A percentile compares a stretch with the other conserved stretches of the same genome.
These are phyloP conservation scores for Casuarius casuarius DNA, from an alignment of 2,113 vertebrate species.

Conservation along the genomic window DNA sequence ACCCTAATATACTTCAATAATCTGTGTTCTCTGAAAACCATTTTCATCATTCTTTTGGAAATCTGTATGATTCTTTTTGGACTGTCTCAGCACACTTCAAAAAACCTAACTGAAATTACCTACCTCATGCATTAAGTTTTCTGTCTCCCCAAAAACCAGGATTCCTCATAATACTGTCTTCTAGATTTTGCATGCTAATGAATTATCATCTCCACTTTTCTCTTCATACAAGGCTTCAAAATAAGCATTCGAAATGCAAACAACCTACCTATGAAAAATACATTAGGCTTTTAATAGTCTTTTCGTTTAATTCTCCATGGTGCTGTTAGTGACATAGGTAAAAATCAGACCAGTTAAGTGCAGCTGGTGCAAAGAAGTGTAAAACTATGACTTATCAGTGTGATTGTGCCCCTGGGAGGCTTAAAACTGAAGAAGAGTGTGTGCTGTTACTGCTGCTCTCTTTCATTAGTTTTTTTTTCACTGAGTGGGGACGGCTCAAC, in stretches of 20 bases:
- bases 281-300: conserved; percentile 29
- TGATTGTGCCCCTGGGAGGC: conserved; percentile 1
- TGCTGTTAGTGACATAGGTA: conserved; percentile 34
- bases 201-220: conserved; percentile 10
- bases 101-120: background rate
- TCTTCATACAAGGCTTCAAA: conserved; percentile 5
- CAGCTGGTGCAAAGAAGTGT: conserved; percentile 8
- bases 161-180: background rate
- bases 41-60: background rate
- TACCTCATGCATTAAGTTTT: background rate
- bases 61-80: background rate
- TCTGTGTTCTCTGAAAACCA: background rate
- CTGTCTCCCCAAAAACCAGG: fast-evolving
- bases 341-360: conserved; percentile 35
- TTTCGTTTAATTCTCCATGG: conserved; percentile 15
- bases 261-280: conserved; percentile 42
- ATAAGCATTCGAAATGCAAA: conserved; percentile 47
- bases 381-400: conserved; percentile 29
- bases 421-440: conserved; percentile 13
- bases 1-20: background rate
- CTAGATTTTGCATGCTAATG: background rate
- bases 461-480: background rate
- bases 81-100: background rate
- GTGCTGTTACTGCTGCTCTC: background rate
- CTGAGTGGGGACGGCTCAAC: background rate